Evolutionary conservation across 1,140 invertebrate species (phyloP), one percentile per base, ranked within the genome.

Genomic region (Aethina tumida): DNA sequence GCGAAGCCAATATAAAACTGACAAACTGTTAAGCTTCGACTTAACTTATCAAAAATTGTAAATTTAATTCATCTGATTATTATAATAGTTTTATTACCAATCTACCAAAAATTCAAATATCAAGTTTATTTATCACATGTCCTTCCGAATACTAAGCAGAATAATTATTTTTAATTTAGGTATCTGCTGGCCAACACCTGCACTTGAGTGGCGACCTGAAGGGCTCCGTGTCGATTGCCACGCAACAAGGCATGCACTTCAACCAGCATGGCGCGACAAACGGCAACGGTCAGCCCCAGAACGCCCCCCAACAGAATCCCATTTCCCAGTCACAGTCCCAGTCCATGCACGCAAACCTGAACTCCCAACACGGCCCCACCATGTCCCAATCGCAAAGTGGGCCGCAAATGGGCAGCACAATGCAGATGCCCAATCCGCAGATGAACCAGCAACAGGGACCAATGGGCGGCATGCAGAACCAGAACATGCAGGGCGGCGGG

Each of bases 191-290:
- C 2, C 81, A 86, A 56, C 81, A 84, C 50, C 73, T 85, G 66
- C 81, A 84, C 53, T 63, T 84, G 19, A 77, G 69, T 45, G 73
- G 77, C 24, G 77, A 81, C 25, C 56, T 80, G 43, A 78, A 79
- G 49, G 67, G 71, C 8, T 74, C 74, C 45, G 79, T 84, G 13
- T 79, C 79, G 0, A 78, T 82, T 16, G 81, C 79, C 1, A 75
- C 81, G 3, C 81, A 84, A 55, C 81, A 84, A 60, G 79, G 79
- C 40, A 76, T 84, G 70, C 82, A 80, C 64, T 83, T 83, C 55
- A 78, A 60, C 49, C 79, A 81, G 55, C 49, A 43, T 21, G 47
- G 57, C 33, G 39, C 46, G 8, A 47, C 49, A 35, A 41, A 45
- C 10, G 52, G 57, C 20, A 45, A 53, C 60, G 66, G 50, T 27